Base-by-base conservation (phyloP, 2,888 invertebrate genomes). In the Aleiodes testaceus region DNA sequence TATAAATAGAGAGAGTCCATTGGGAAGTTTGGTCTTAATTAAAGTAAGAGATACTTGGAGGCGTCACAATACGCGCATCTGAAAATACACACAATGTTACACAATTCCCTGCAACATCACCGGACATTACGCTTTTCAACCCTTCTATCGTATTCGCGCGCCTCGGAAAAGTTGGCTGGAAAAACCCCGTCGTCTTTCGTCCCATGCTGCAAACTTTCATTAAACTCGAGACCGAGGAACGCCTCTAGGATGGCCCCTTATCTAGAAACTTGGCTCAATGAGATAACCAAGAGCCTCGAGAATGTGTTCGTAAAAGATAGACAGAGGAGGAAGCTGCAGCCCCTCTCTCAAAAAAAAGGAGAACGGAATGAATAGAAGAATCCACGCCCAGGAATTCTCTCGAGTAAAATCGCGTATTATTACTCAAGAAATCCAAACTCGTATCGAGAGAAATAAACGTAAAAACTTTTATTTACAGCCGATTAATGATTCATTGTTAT, bases 261-360 rank as follows among this genome's bases (percentile, higher is more conserved):
- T 82, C 82, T 79, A 75, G 77, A 81, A 82, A 82, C 79, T 83
- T 73, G 80, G 45, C 79, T 79, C 80, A 79, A 81, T 81, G 80
- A 83, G 80, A 82, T 80, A 80, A 80, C 78, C 64, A 65, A 69
- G n/a, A 65, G 69, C 20, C 22, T 52, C 45, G 64, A 64, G 66
- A 52, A 50, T 42, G 66, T 52, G 47, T 50, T 49, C 26, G 47
- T 65, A 63, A 45, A 63, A 22, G 45, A 36, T 47, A 45, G 22
- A 63, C 20, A 11, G 14, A 45, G 44, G 63, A 36, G 30, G 65
- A 42, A 55, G 47, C 63, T 9, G 20, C 30, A 53, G 42, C 44
- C 20, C n/a, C 49, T 65, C 18, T 20, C 49, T 14, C 22, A 67
- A 18, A 42, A 16, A 63, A 65, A 53, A 14, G 16, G 36, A 36